A percentile compares a stretch with the other conserved stretches of the same genome.
Evolutionary conservation across 2,113 vertebrate genomes (phyloP).

Genomic region (Marmota monax): DNA sequence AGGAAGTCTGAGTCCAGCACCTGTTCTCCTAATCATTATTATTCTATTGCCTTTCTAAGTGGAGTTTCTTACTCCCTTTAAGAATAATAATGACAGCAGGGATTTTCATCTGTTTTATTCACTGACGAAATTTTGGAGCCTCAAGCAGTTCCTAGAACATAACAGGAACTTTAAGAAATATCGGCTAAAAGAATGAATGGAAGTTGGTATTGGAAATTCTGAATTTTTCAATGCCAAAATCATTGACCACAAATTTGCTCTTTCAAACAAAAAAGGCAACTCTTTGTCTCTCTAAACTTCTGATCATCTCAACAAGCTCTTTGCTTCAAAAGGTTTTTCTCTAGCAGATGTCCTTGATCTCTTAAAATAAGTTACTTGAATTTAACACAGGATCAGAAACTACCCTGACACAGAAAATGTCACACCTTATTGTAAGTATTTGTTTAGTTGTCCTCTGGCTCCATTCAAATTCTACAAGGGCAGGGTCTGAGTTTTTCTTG

Average conservation of each 20-base stretch:
- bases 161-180: not conserved
- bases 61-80: not conserved
- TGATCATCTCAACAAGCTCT: not conserved
- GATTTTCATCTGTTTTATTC: not conserved
- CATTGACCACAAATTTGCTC: constrained; percentile 3
- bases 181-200: not conserved
- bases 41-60: not conserved
- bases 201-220: constrained; percentile 16
- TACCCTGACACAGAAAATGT: not conserved
- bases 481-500: not conserved
- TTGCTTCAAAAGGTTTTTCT: not conserved
- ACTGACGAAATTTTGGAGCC: not conserved
- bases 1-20: not conserved
- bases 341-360: not conserved
- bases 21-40: not conserved
- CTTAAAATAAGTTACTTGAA: not conserved
- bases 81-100: not conserved
- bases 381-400: not conserved
- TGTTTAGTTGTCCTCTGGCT: not conserved
- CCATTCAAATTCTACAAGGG: not conserved
- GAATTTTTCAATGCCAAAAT: not conserved
- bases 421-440: not conserved
- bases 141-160: not conserved
- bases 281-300: not conserved
- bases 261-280: not conserved